Conservation (phyloP, 2,113 vertebrate genomes). For the Gymnobelideus leadbeateri region DNA sequence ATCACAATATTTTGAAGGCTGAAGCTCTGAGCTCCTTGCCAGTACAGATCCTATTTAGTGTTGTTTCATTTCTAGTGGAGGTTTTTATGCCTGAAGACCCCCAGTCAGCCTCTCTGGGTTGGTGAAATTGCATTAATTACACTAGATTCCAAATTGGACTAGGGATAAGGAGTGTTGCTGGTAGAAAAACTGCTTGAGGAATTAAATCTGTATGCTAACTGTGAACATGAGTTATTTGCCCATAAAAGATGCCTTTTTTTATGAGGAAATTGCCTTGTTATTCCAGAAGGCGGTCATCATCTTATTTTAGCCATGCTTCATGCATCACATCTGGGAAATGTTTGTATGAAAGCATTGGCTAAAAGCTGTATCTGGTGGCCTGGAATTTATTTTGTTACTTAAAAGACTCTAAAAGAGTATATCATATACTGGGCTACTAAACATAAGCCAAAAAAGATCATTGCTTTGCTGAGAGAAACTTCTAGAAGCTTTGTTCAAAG, state of each 20-base stretch:
- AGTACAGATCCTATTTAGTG: background rate
- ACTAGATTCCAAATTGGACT: background rate
- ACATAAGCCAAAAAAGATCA: background rate
- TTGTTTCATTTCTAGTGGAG: background rate
- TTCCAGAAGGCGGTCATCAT: background rate
- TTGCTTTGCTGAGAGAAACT: background rate
- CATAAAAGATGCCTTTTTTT: background rate
- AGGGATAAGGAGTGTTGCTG: background rate
- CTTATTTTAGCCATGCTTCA: slow-evolving; percentile 1
- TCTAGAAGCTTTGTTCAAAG: background rate
- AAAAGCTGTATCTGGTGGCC: background rate
- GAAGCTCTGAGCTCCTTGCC: background rate
- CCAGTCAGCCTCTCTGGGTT: background rate
- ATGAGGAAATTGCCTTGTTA: slow-evolving; percentile 6
- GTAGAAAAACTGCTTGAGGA: background rate
- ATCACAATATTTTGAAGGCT: background rate
- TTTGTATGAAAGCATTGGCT: background rate
- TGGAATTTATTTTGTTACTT: slow-evolving; percentile 4
- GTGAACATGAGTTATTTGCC: background rate
- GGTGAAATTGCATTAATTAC: background rate
- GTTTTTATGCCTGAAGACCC: background rate
- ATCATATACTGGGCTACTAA: background rate
- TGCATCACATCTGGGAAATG: background rate
- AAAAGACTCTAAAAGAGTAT: background rate
- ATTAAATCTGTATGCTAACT: background rate